phyloP scores from a whole-genome alignment of 2,888 invertebrate genomes.

The Hetaerina titia region DNA sequence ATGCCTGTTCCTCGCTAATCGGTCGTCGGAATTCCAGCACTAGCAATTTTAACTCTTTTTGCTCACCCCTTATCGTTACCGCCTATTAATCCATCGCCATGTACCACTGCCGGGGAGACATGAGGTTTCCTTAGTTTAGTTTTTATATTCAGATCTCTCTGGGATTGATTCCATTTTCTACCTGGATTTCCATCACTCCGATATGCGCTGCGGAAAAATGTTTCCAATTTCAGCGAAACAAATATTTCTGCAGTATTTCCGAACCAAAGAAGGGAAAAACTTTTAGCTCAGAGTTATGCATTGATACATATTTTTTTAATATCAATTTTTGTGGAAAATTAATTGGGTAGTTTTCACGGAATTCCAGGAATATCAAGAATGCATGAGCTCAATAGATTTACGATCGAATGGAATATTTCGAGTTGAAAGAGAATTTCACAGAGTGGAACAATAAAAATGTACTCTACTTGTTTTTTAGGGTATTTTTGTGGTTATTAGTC shows the following conservation, averaged over 20 bases:
- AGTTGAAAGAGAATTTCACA: no score
- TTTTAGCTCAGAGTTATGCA: background rate
- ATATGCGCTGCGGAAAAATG: background rate
- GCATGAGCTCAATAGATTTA: background rate
- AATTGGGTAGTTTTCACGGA: background rate
- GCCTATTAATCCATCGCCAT: background rate
- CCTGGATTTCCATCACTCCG: background rate
- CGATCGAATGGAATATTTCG: no score
- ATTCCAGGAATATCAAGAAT: background rate
- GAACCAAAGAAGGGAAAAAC: background rate
- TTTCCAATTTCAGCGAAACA: background rate
- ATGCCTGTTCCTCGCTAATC: background rate
- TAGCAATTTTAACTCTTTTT: background rate
- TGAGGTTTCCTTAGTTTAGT: background rate
- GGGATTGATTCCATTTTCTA: background rate
- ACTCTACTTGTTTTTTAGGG: no score
- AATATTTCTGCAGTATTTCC: background rate
- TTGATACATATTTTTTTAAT: background rate
- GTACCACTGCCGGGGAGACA: background rate
- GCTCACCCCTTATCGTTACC: background rate
- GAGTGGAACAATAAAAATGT: no score
- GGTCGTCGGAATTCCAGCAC: background rate
- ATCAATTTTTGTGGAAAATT: background rate
- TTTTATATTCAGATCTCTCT: background rate
- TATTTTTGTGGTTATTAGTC: no score